These are phyloP conservation scores for Hylia prasina DNA, from an alignment of 2,113 vertebrate species.

Conservation along the genomic window DNA sequence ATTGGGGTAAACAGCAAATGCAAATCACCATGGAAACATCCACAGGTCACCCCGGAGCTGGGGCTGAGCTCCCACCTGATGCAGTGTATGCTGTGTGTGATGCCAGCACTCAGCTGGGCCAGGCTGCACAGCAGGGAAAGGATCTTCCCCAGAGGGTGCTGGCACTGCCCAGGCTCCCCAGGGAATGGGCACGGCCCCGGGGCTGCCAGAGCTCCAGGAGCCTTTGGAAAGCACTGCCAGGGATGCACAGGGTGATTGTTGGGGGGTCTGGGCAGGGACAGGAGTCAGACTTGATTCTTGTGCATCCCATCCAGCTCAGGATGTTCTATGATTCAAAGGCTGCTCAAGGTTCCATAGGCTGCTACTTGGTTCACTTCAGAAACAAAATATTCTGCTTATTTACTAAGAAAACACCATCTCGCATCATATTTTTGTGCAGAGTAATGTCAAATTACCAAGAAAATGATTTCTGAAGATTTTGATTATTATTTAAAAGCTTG, in stretches of 20 bases:
- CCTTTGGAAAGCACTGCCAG: rapidly evolving
- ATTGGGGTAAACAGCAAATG: neutral
- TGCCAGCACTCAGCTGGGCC: neutral
- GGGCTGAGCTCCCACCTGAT: neutral
- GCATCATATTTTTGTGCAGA: neutral
- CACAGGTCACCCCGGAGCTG: neutral
- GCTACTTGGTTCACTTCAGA: neutral
- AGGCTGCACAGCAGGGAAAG: neutral
- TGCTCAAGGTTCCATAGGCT: neutral
- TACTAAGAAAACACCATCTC: neutral
- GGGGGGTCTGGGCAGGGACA: neutral
- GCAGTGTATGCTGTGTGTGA: neutral
- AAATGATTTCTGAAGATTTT: neutral
- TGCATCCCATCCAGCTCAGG: neutral
- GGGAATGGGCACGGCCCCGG: neutral
- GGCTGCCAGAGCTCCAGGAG: neutral
- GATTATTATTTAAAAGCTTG: neutral
- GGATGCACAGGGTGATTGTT: rapidly evolving
- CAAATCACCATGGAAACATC: neutral
- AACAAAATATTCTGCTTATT: neutral
- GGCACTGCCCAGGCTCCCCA: neutral
- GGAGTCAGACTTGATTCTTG: rapidly evolving
- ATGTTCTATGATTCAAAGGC: neutral
- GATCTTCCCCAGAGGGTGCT: neutral
- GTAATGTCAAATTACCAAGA: neutral